Conservation (phyloP, 2,113 vertebrate genomes). For the Misgurnus anguillicaudatus region DNA sequence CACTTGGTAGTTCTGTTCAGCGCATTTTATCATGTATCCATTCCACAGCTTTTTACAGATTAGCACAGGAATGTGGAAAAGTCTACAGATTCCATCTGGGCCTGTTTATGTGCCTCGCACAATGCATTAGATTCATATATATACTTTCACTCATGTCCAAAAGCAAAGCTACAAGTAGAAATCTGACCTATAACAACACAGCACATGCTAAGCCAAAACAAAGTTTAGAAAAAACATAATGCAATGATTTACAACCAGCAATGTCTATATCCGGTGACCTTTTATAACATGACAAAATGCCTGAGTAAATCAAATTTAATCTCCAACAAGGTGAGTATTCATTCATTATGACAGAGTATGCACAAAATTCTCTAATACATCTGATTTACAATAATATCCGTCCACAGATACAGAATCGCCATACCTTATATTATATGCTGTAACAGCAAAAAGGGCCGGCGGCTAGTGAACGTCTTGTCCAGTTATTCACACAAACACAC, state of each 20-base stretch:
- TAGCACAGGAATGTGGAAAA: background rate
- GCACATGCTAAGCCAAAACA: too few relatives aligned
- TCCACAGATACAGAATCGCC: background rate
- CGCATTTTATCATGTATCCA: background rate
- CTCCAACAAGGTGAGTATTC: slow-evolving; percentile 14
- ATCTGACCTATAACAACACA: too few relatives aligned
- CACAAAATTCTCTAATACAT: too few relatives aligned
- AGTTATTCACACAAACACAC: background rate
- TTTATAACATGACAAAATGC: background rate
- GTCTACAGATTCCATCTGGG: background rate
- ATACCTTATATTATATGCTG: background rate
- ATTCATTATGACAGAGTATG: background rate
- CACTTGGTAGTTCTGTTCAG: background rate
- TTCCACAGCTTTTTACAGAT: background rate
- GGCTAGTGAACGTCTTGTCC: background rate
- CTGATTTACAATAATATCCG: background rate
- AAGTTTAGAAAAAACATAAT: too few relatives aligned
- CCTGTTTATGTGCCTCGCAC: background rate
- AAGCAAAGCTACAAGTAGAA: too few relatives aligned
- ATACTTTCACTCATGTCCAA: too few relatives aligned
- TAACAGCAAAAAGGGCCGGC: background rate
- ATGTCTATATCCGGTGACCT: background rate
- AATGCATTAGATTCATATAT: background rate
- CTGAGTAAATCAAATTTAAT: background rate
- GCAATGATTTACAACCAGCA: too few relatives aligned